Evolutionary conservation across 92 coral and sea anemone species (phyloP).

Genomic region (Parazoanthus darwini): DNA sequence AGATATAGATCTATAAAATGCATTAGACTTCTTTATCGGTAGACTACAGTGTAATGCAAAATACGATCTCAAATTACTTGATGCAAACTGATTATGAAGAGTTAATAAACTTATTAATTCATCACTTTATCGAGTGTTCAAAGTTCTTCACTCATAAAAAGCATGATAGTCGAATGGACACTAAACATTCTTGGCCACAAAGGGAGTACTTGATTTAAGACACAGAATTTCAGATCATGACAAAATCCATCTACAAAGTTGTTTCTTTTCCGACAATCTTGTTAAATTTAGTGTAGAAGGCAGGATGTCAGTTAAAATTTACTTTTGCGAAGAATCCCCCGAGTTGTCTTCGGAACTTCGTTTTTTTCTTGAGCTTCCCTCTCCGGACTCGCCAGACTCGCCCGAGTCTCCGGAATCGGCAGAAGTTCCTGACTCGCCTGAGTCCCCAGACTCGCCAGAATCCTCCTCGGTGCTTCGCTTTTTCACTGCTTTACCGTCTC

Average conservation of each 20-base stretch:
- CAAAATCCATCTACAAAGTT: neutral
- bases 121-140: neutral
- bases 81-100: too few species aligned
- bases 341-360: neutral
- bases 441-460: constrained; percentile 16
- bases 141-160: neutral
- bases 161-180: neutral
- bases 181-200: neutral
- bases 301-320: neutral
- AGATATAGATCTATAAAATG: too few species aligned
- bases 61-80: neutral
- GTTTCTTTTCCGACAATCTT: neutral
- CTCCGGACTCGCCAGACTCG: neutral
- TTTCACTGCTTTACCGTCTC: constrained; percentile 6
- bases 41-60: neutral
- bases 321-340: neutral
- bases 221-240: neutral
- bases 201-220: neutral
- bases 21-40: too few species aligned
- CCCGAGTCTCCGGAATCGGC: neutral
- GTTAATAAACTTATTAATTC: neutral
- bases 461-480: constrained; percentile 27
- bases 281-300: neutral
- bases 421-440: constrained; percentile 9
- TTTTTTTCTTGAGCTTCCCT: neutral